Evolutionary conservation across 2,888 invertebrate genomes (phyloP), one percentile per base, ranked within the genome.

Genomic region (Deroplatys truncata): DNA sequence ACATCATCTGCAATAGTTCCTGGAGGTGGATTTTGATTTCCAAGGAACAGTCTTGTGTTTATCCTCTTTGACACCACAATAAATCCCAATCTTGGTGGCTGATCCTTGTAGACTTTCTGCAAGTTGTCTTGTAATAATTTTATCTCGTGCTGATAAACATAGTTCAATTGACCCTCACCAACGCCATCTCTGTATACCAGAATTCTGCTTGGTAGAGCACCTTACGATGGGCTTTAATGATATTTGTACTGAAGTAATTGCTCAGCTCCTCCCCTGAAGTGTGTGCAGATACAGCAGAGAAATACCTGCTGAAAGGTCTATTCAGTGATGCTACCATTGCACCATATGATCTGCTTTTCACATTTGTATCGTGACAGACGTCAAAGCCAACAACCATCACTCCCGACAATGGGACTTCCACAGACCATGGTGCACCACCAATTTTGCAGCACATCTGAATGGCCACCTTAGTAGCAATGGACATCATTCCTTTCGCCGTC

Each of bases 381-480:
- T 98, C 98, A 92, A 97, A 98, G 0, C 98, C 98, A 13, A 97
- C 95, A 0, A 98, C 96, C 98, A 99, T 98, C 3, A 97, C 93
- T 31, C 94, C 93, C 96, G 5, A 82, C 5, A 87, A 31, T 20
- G 87, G 97, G 72, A 97, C 94, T 0, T 95, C 94, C 0, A 98
- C 95, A 1, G 95, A 94, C 98, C 98, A 99, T 0, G 98, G 97
- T 0, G 97, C 96, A 0, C 98, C 99, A 28, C 98, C 98, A 72
- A 99, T 93, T 92, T 99, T 99, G 92, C 98, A 98, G 93, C 98
- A 98, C 91, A 99, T 95, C 92, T 99, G 99, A 28, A 99, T 97
- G 0, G 97, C 97, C 0, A 99, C 96, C 94, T 99, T 99, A 0
- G 98, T 98, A 0, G 97, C 98, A 84, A 99, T 96, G 0, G 97